Percentiles rank a stretch among this genome's conserved stretches.
These are phyloP conservation scores for Euglossa dilemma DNA, from an alignment of 1,140 invertebrate species.

Conservation along the genomic window DNA sequence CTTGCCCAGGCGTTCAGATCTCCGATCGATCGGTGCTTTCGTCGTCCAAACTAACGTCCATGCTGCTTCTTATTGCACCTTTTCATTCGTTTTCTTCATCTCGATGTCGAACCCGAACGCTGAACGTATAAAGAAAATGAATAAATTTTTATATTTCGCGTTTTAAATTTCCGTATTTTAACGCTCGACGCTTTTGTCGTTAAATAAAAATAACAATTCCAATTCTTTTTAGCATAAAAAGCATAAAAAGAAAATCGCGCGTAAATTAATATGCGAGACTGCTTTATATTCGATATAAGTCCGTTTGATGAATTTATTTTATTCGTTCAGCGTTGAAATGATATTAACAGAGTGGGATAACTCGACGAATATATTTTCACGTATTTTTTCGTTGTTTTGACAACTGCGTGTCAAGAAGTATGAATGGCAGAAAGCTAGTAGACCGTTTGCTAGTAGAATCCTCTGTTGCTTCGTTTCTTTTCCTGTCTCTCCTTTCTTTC, in stretches of 20 bases:
- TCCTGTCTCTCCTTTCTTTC: background rate
- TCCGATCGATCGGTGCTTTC: background rate
- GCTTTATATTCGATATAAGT: background rate
- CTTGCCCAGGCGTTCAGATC: background rate
- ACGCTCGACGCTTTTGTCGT: too few species aligned
- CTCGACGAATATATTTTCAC: background rate
- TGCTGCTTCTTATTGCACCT: slow-evolving; percentile 55
- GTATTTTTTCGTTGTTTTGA: background rate
- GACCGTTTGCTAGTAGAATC: too few species aligned
- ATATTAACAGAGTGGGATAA: background rate
- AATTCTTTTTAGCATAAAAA: too few species aligned
- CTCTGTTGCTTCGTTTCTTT: background rate
- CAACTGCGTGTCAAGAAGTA: background rate
- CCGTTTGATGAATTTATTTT: background rate
- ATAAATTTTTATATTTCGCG: too few species aligned
- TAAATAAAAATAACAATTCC: too few species aligned
- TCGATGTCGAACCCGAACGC: background rate
- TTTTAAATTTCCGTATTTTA: too few species aligned
- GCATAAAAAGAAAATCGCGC: too few species aligned
- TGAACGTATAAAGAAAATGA: background rate
- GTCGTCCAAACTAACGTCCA: slow-evolving; percentile 8
- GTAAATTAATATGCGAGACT: too few species aligned
- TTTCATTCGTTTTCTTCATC: slow-evolving; percentile 6
- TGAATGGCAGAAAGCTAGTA: background rate
- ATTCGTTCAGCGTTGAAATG: background rate